Base-by-base conservation (phyloP, 2,113 vertebrate genomes). In the Anser cygnoides region DNA sequence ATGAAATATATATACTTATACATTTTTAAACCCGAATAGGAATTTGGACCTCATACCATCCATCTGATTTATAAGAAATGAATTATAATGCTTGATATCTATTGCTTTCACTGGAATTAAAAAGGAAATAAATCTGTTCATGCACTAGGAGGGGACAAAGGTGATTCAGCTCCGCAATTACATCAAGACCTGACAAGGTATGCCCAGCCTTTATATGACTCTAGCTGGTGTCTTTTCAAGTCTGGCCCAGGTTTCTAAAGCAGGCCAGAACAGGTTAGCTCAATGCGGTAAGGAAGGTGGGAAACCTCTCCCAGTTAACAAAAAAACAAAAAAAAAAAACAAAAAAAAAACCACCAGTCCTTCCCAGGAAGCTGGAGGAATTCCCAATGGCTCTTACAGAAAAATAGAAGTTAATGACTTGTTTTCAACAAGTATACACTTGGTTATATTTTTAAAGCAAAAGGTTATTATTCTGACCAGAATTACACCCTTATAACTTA, bases 261-360 rank as follows among this genome's bases (percentile, higher is more conserved):
- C 92, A 96, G 37, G 94, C 35, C 72, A 79, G 95, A 70, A 91
- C 65, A 82, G 37, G 92, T 80, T 79, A 72, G 29, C 63, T 52
- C 55, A 43, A 82, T 75, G 63, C 28, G 25, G 55, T 43, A 77
- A 44, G 46, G 59, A 90, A 75, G 55, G 55, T 39, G 54, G 55
- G 86, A 92, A 95, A 90, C 35, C 33, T 52, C 61, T 92, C 73
- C 73, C 41, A 73, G 44, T 54, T 54, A 84, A 91, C 37, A 82
- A 82, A 81, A 57, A 35, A 35, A 35, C 35, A 35, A 35, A 35
- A 81, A 67, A 29, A 44, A 44, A 44, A 19, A 44, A 46, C 19
- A 4, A 44, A 43, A 43, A 43, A 43, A 43, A 6, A 43, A 43
- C 10, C 10, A 66, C 17, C 31, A 76, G 62, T 91, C 61, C 49